phyloP scores from a whole-genome alignment of 2,888 invertebrate species.

The Ophion ellenae region DNA sequence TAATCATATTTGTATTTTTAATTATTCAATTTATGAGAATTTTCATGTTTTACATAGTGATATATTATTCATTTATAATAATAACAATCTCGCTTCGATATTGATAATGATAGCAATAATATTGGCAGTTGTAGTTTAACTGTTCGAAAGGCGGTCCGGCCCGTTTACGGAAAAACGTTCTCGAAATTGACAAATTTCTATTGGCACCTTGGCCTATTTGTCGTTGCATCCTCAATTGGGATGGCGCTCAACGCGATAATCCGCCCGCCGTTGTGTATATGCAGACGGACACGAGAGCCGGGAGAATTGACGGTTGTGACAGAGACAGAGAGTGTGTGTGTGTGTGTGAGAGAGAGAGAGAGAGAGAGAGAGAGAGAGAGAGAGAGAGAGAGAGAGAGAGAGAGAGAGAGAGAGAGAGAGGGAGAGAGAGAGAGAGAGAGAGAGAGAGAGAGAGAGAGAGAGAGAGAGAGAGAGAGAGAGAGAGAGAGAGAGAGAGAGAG shows the following conservation, averaged over 20 bases:
- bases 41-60: too few species aligned
- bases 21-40: too few species aligned
- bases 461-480: too few species aligned
- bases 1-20: too few species aligned
- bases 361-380: conserved; percentile 1
- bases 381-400: too few species aligned
- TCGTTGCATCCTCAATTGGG: conserved; percentile 47
- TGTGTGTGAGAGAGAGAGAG: background rate
- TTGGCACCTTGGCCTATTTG: conserved; percentile 24
- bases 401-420: too few species aligned
- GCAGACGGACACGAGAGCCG: conserved; percentile 42
- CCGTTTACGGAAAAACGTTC: conserved; percentile 16
- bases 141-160: background rate
- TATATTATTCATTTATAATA: too few species aligned
- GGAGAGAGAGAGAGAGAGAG: conserved; percentile 24
- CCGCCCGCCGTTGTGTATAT: conserved; percentile 20
- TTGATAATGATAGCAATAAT: too few species aligned
- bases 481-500: too few species aligned
- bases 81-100: too few species aligned
- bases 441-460: conserved; percentile 19
- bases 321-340: conserved; percentile 9
- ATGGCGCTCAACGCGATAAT: conserved; percentile 51
- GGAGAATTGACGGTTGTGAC: conserved; percentile 16
- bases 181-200: background rate
- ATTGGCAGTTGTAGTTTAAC: too few species aligned